A percentile compares a stretch with the other conserved stretches of the same genome.
Conservation (phyloP, 2,797 vertebrate species). For the Odontamblyopus lacepedii region DNA sequence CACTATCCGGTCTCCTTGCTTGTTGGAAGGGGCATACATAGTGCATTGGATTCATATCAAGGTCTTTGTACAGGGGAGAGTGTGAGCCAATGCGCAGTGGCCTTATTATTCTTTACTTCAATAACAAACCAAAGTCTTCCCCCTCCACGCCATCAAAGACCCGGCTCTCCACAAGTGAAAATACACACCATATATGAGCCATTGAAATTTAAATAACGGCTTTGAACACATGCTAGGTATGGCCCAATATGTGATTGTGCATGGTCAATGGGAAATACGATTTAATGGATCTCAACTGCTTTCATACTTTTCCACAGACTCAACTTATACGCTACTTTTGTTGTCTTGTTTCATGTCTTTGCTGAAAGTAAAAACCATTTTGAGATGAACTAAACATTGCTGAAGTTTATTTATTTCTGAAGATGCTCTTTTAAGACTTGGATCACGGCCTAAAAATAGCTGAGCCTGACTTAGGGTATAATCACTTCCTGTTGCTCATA, state of each 20-base stretch:
- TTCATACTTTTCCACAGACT: slow-evolving; percentile 2
- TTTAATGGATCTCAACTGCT: slow-evolving; percentile 11
- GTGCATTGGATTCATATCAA: slow-evolving; percentile 81
- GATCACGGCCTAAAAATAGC: too few relatives aligned
- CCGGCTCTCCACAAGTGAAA: slow-evolving; percentile 74
- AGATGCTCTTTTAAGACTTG: neutral
- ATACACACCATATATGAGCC: slow-evolving; percentile 75
- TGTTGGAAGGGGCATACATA: slow-evolving; percentile 79
- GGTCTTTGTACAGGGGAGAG: slow-evolving; percentile 73
- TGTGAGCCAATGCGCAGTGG: slow-evolving; percentile 71
- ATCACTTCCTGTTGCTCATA: too few relatives aligned
- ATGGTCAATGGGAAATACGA: slow-evolving; percentile 48
- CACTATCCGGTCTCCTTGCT: slow-evolving; percentile 75
- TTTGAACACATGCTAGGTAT: slow-evolving; percentile 71
- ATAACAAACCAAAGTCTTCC: slow-evolving; percentile 77
- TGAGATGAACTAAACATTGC: neutral
- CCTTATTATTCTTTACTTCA: slow-evolving; percentile 82
- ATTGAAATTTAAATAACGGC: slow-evolving; percentile 75
- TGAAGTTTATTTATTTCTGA: neutral
- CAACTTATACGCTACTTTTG: neutral
- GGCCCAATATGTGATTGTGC: slow-evolving; percentile 58
- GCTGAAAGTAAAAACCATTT: neutral
- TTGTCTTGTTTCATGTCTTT: neutral
- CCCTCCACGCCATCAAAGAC: slow-evolving; percentile 73
- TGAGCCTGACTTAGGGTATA: too few relatives aligned